Percentiles rank a stretch among this genome's conserved stretches.
These are phyloP conservation scores for Monodelphis domestica DNA, from an alignment of 2,797 vertebrate species.

Conservation along the genomic window DNA sequence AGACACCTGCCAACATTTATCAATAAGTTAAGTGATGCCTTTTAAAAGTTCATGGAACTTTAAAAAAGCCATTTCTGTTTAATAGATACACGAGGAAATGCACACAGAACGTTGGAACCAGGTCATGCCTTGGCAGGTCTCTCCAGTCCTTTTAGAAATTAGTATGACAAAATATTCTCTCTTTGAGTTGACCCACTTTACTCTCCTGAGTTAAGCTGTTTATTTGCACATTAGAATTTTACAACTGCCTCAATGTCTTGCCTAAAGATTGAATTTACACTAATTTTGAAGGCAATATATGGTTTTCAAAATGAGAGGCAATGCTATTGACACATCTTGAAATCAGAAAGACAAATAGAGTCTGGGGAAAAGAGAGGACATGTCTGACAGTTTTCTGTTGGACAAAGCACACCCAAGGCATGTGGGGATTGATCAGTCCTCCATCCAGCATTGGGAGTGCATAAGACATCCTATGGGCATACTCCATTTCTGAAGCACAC, in stretches of 20 bases:
- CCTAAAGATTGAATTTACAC: slow-evolving; percentile 1
- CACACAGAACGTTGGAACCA: slow-evolving; percentile 3
- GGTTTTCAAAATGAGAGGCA: neutral
- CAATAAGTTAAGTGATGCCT: neutral
- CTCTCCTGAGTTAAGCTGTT: neutral
- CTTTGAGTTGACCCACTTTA: neutral
- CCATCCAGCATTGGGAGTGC: neutral
- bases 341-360: neutral
- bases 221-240: slow-evolving; percentile 12
- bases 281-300: neutral
- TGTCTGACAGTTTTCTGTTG: neutral
- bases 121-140: neutral
- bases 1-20: neutral
- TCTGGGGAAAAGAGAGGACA: neutral
- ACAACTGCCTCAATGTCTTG: neutral
- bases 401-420: neutral
- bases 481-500: neutral
- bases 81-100: slow-evolving; percentile 1
- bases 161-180: neutral
- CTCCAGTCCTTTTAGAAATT: neutral
- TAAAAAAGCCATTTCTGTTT: neutral
- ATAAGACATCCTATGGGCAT: neutral
- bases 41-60: neutral
- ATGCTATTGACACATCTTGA: neutral
- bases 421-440: neutral